Percentiles rank a stretch among this genome's conserved stretches.
Conservation (phyloP, 1,140 invertebrate genomes). For the Lasaia peninsularis region DNA sequence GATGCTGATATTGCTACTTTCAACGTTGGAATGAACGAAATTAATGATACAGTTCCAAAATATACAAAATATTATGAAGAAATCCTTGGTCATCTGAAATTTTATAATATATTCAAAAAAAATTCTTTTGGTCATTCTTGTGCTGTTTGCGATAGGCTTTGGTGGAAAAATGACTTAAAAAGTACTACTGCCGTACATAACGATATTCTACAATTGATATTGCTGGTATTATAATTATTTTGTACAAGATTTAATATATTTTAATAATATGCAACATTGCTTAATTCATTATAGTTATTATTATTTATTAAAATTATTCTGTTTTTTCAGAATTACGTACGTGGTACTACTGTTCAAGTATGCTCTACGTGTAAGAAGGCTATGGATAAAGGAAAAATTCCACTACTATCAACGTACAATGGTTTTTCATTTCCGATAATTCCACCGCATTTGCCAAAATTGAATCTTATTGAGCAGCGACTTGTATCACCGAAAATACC, state of each 20-base stretch:
- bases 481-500: background rate
- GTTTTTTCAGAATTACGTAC: slow-evolving; percentile 1
- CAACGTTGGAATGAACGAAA: background rate
- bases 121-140: slow-evolving; percentile 24
- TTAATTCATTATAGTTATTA: no score
- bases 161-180: slow-evolving; percentile 26
- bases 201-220: slow-evolving; percentile 19
- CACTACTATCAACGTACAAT: slow-evolving; percentile 14
- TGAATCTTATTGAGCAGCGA: background rate
- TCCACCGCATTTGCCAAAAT: slow-evolving; percentile 9
- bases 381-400: slow-evolving; percentile 8
- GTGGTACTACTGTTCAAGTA: background rate
- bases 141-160: slow-evolving; percentile 24
- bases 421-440: slow-evolving; percentile 8
- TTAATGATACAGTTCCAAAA: slow-evolving; percentile 2
- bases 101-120: slow-evolving; percentile 18
- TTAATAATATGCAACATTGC: slow-evolving; percentile 13
- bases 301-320: background rate
- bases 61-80: no score
- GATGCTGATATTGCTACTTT: slow-evolving; percentile 7
- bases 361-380: slow-evolving; percentile 3
- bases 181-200: slow-evolving; percentile 13
- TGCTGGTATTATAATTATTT: slow-evolving; percentile 14
- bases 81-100: no score
- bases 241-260: slow-evolving; percentile 6